Evolutionary conservation across 2,113 vertebrate genomes (phyloP).

Genomic region (Herpetotheres cachinnans): DNA sequence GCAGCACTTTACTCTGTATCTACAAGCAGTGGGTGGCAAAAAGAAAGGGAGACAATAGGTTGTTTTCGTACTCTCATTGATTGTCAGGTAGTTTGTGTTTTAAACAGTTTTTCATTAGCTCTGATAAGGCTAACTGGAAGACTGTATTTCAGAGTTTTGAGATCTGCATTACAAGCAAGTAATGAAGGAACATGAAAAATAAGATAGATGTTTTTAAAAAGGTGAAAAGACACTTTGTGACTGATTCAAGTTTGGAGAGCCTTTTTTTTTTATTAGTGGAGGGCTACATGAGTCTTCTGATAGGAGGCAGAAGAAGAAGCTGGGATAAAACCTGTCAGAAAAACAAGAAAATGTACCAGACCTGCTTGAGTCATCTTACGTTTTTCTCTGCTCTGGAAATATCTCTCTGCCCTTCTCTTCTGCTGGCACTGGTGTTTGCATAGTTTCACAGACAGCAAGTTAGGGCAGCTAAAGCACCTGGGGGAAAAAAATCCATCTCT

Average conservation of each 20-base stretch:
- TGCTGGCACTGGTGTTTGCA: background rate
- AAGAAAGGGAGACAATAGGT: background rate
- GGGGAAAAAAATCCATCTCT: background rate
- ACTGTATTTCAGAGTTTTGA: background rate
- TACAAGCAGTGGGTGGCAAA: background rate
- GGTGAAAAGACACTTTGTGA: background rate
- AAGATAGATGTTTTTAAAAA: background rate
- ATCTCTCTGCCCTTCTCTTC: background rate
- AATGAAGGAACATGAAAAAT: background rate
- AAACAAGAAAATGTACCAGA: background rate
- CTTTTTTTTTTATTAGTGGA: background rate
- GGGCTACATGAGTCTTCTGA: fast-evolving
- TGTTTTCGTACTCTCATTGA: background rate
- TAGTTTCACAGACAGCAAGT: background rate
- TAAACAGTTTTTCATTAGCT: background rate
- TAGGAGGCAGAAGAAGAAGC: background rate
- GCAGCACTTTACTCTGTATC: background rate
- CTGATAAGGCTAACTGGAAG: background rate
- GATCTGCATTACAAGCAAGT: background rate
- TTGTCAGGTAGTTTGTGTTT: background rate
- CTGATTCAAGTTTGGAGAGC: background rate
- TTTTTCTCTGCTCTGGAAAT: background rate
- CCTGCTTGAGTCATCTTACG: background rate
- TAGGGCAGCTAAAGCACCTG: background rate
- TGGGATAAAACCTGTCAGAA: background rate